These are phyloP conservation scores for Oryzias dopingdopingensis DNA, from an alignment of 2,797 vertebrate species.

Conservation along the genomic window DNA sequence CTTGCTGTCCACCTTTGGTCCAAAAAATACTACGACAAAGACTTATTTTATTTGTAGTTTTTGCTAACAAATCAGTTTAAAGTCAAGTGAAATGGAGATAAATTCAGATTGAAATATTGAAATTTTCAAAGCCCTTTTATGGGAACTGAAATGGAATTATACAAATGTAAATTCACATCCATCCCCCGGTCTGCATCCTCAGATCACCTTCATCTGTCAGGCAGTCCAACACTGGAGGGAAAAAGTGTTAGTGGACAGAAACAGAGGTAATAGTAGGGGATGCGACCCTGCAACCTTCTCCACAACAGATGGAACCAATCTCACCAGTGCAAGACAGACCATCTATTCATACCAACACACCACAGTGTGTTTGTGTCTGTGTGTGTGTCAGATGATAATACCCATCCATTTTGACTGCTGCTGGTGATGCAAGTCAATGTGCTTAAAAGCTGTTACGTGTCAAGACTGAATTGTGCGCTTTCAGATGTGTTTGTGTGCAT, in stretches of 20 bases:
- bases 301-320: slow-evolving; percentile 68
- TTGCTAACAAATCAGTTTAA: no score
- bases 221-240: slow-evolving; percentile 41
- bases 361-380: slow-evolving; percentile 33
- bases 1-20: background rate
- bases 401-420: slow-evolving; percentile 51
- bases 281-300: slow-evolving; percentile 64
- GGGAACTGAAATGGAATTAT: background rate
- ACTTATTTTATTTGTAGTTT: background rate
- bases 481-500: slow-evolving; percentile 34
- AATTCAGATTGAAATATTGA: no score
- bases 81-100: no score
- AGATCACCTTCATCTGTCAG: slow-evolving; percentile 54
- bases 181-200: slow-evolving; percentile 1
- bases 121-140: background rate
- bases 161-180: no score
- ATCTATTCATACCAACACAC: slow-evolving; percentile 62
- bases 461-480: slow-evolving; percentile 51
- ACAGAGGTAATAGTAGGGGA: slow-evolving; percentile 56
- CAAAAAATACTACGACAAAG: background rate
- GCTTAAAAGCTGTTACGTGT: slow-evolving; percentile 61
- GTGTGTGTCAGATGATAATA: slow-evolving; percentile 49
- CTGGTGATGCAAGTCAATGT: slow-evolving; percentile 59
- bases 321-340: slow-evolving; percentile 51
- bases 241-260: slow-evolving; percentile 54